A percentile compares a stretch with the other conserved stretches of the same genome.
These are phyloP conservation scores for Sarcophilus harrisii DNA, from an alignment of 2,797 vertebrate species.

Conservation along the genomic window DNA sequence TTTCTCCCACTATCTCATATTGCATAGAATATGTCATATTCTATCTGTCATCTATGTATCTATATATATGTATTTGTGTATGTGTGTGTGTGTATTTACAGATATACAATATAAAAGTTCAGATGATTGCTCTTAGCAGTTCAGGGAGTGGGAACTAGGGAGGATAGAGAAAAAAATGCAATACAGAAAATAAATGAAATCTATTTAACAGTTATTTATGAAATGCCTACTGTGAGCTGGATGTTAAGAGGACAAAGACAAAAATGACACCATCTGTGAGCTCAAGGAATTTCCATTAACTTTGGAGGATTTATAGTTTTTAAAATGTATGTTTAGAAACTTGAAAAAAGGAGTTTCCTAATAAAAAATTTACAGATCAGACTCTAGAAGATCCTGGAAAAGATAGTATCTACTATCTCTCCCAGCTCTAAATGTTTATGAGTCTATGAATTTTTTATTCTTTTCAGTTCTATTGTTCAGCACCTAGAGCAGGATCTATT, in stretches of 20 bases:
- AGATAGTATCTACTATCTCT: not conserved
- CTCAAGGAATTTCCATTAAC: not conserved
- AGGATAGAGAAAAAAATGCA: not conserved
- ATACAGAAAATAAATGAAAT: not conserved
- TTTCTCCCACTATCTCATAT: not conserved
- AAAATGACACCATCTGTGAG: not conserved
- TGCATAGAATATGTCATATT: too few relatives aligned
- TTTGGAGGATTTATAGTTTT: not conserved
- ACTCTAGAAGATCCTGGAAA: not conserved
- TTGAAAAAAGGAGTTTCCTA: not conserved
- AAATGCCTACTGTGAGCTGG: not conserved
- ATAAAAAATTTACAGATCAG: not conserved
- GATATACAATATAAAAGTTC: not conserved
- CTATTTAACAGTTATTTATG: not conserved
- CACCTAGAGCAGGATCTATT: not conserved
- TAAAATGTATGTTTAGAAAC: not conserved
- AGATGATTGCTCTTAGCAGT: not conserved
- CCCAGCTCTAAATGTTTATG: not conserved
- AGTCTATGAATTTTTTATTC: not conserved
- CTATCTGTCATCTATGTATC: not conserved
- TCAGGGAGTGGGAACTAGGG: not conserved
- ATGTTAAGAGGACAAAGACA: not conserved
- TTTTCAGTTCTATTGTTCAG: not conserved
- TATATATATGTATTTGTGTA: too few relatives aligned
- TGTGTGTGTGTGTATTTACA: not conserved